Base-by-base conservation (phyloP, 2,113 vertebrate species). In the Emydura subglobosa region DNA sequence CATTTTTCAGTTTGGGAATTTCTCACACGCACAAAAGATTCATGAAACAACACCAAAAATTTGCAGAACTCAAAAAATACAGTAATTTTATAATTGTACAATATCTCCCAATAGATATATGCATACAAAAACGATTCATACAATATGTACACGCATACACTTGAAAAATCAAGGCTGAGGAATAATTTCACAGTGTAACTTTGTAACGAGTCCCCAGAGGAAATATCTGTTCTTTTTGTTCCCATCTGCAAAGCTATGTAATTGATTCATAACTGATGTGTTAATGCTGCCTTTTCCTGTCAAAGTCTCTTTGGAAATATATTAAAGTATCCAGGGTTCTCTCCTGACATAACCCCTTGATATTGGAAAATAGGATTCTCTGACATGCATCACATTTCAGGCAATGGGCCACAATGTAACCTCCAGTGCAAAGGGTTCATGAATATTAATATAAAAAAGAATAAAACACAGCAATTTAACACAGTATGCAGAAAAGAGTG, bases 191-290 rank as follows among this genome's bases (percentile, higher is more conserved):
- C 85, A 91, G 85, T 85, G 59, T 94, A 93, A 95, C 79, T 92
- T 93, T 91, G 85, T 92, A 96, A 95, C 1, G 1, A 96, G 90
- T 93, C 93, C 85, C 90, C 85, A 12, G 89, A 95, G 93, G 78
- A 96, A 96, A 84, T 93, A 93, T 47, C 79, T 92, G 51, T 91
- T 96, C 76, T 76, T 95, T 96, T 96, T 92, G 86, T 96, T 96
- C 83, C 87, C 34, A 50, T 96, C 92, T 93, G 87, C 68, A 96
- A 95, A 95, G 34, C 91, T 61, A 80, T 79, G 79, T 93, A 97
- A 96, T 95, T 95, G 92, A 96, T 96, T 96, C 87, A 87, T 91
- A 96, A 96, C 90, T 90, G 51, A 84, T 88, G 49, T 72, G 82
- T 93, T 96, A 96, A 94, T 92, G 89, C 47, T 87, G 68, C 47